Conservation (phyloP, 2,797 vertebrate species). For the Apodemus agrarius region DNA sequence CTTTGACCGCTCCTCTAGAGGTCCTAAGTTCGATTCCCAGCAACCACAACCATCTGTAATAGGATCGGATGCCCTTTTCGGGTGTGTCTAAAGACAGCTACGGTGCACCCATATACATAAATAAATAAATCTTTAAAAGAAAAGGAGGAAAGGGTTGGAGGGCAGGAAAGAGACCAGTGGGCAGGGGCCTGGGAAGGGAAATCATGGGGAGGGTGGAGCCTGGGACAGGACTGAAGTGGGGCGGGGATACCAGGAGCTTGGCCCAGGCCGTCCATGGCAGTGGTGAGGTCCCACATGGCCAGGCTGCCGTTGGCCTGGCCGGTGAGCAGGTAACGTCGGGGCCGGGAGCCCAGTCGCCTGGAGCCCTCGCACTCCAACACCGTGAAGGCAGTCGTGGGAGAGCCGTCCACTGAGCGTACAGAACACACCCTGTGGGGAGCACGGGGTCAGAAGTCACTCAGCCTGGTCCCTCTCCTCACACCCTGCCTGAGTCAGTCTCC, state of each 20-base stretch:
- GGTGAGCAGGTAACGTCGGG: slow-evolving; percentile 94
- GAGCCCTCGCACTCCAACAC: slow-evolving; percentile 97
- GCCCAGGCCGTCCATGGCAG: slow-evolving; percentile 93
- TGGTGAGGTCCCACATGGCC: slow-evolving; percentile 97
- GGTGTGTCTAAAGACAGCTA: background rate
- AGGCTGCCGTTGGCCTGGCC: slow-evolving; percentile 95
- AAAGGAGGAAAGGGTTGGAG: background rate
- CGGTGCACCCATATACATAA: too few species aligned
- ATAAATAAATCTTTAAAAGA: background rate
- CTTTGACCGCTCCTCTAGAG: background rate
- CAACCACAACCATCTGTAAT: background rate
- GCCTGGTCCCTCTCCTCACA: background rate
- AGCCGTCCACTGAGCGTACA: slow-evolving; percentile 92
- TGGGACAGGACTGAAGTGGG: accelerated
- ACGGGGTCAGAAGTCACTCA: background rate
- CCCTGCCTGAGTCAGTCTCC: background rate
- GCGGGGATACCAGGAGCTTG: slow-evolving; percentile 85
- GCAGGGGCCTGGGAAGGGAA: background rate
- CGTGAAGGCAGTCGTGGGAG: slow-evolving; percentile 92
- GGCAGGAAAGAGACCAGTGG: background rate
- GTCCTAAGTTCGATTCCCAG: background rate
- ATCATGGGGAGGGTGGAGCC: accelerated
- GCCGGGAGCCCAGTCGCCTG: slow-evolving; percentile 93
- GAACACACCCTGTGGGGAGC: slow-evolving; percentile 91
- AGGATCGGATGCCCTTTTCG: background rate